These are phyloP conservation scores for Cephus pygmeus DNA, from an alignment of 2,888 invertebrate genomes.

Conservation along the genomic window DNA sequence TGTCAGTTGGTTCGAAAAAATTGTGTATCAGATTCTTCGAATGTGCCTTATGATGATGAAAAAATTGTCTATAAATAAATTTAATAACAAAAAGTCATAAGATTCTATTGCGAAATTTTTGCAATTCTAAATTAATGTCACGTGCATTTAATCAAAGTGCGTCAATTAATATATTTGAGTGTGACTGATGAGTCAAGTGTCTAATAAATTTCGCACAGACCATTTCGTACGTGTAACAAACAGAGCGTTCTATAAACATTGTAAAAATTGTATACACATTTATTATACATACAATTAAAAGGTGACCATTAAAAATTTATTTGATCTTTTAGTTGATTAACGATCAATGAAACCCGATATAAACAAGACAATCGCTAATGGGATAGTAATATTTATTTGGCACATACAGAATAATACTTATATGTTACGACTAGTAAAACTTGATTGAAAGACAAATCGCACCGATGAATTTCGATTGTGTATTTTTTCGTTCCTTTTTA, in stretches of 20 bases:
- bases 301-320: neutral
- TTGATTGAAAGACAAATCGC: slow-evolving; percentile 11
- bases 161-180: too few species aligned
- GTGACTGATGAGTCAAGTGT: too few species aligned
- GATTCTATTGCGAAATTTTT: neutral
- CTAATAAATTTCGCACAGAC: neutral
- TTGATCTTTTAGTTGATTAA: neutral
- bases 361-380: neutral
- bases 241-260: neutral
- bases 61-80: neutral
- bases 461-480: neutral
- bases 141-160: too few species aligned
- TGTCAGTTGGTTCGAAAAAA: too few species aligned
- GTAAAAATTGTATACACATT: slow-evolving; percentile 3
- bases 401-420: slow-evolving; percentile 44
- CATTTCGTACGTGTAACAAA: neutral
- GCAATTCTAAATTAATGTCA: neutral
- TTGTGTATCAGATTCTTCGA: too few species aligned
- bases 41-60: neutral
- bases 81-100: neutral
- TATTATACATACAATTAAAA: neutral
- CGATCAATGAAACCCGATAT: neutral
- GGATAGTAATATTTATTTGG: slow-evolving; percentile 43
- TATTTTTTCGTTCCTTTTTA: neutral
- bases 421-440: slow-evolving; percentile 35